These are phyloP conservation scores for Prunella fulvescens DNA, from an alignment of 2,113 vertebrate genomes.

Conservation along the genomic window DNA sequence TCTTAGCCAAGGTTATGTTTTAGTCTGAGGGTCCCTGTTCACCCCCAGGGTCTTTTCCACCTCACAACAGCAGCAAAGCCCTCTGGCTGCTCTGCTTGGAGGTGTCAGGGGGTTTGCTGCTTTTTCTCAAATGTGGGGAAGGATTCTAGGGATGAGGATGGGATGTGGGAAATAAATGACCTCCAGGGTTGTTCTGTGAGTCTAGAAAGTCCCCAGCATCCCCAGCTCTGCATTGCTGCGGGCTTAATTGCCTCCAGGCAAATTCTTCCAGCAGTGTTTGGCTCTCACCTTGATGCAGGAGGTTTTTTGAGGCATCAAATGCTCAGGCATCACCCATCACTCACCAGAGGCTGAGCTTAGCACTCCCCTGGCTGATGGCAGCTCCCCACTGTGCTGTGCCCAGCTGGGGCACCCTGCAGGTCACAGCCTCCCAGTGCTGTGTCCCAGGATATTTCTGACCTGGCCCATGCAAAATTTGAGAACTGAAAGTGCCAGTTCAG, in stretches of 20 bases:
- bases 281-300: neutral
- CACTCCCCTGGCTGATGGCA: neutral
- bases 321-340: fast-evolving
- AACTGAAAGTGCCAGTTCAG: neutral
- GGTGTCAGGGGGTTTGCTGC: neutral
- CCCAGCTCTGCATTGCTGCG: neutral
- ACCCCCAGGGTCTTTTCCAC: neutral
- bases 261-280: neutral
- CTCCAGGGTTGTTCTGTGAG: neutral
- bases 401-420: neutral
- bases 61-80: neutral
- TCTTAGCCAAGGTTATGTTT: neutral
- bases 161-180: neutral
- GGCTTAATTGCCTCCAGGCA: neutral
- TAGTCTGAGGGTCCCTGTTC: neutral
- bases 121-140: neutral
- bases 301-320: neutral
- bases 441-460: neutral
- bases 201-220: neutral
- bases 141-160: neutral
- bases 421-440: neutral
- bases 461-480: neutral
- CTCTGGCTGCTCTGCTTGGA: neutral
- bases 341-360: neutral
- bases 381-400: neutral